These are phyloP conservation scores for Dendrolimus houi DNA, from an alignment of 2,888 invertebrate genomes.

Conservation along the genomic window DNA sequence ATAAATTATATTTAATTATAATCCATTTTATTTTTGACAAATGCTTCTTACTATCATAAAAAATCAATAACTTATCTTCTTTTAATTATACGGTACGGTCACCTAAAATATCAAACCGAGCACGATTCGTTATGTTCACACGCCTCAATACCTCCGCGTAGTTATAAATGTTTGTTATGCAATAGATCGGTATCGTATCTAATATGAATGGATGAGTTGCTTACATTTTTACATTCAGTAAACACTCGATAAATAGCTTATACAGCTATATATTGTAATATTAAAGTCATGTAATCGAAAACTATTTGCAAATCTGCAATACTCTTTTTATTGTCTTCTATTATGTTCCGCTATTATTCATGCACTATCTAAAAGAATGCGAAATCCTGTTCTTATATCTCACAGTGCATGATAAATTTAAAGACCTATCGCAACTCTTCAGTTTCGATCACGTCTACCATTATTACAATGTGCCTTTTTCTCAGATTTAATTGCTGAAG, in stretches of 20 bases:
- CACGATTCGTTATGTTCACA: too few relatives aligned
- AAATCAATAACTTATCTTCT: too few relatives aligned
- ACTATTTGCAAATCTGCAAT: not conserved
- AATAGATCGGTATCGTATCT: not conserved
- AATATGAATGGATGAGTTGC: too few relatives aligned
- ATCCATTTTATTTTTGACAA: too few relatives aligned
- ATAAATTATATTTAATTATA: too few relatives aligned
- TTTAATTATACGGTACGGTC: too few relatives aligned
- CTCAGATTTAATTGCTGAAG: constrained; percentile 35
- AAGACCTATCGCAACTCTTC: not conserved
- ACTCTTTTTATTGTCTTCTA: not conserved
- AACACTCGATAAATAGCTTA: too few relatives aligned
- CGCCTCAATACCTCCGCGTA: too few relatives aligned
- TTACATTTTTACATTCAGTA: too few relatives aligned
- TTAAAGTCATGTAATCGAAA: not conserved
- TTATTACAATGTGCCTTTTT: constrained; percentile 17
- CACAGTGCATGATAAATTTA: not conserved
- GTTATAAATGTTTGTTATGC: constrained; percentile 7
- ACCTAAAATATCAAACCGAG: too few relatives aligned
- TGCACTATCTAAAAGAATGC: not conserved
- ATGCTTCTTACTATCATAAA: too few relatives aligned
- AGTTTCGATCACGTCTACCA: constrained; percentile 8
- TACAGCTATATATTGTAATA: too few relatives aligned
- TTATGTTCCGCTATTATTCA: not conserved
- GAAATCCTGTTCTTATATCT: not conserved